Conservation (phyloP, 1,140 invertebrate genomes). For the Drosophila hydei region DNA sequence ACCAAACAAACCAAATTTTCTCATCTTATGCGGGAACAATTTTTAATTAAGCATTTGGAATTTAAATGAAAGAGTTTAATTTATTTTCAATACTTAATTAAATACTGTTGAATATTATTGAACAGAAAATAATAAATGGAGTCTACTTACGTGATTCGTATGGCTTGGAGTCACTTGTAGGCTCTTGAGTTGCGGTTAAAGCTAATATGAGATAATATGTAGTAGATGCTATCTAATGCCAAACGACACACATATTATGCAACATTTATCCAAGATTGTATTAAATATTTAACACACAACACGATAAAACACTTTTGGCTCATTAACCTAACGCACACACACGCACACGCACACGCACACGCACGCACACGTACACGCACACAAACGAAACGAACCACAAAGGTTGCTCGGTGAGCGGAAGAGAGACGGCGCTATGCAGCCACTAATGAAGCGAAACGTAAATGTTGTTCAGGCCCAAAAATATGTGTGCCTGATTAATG, state of each 20-base stretch:
- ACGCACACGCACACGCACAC: constrained; percentile 4
- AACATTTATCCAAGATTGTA: constrained; percentile 79
- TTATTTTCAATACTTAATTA: too few relatives aligned
- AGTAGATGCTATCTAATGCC: constrained; percentile 41
- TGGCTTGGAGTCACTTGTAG: constrained; percentile 19
- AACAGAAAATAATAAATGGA: too few relatives aligned
- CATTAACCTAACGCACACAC: constrained; percentile 65
- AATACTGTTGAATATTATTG: too few relatives aligned
- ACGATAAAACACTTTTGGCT: constrained; percentile 81
- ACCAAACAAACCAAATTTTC: too few relatives aligned
- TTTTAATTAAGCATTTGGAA: too few relatives aligned
- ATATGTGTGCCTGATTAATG: constrained; percentile 38
- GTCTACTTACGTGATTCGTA: constrained; percentile 21
- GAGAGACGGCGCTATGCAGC: constrained; percentile 20
- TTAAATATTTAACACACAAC: constrained; percentile 80
- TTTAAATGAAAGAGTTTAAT: too few relatives aligned
- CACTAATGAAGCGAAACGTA: constrained; percentile 61
- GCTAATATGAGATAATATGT: constrained; percentile 12
- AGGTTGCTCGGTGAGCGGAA: neutral
- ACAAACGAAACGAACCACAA: constrained; percentile 11
- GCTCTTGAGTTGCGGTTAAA: constrained; percentile 17
- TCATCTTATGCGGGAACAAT: too few relatives aligned
- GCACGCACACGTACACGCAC: neutral
- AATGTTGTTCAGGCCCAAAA: constrained; percentile 15
- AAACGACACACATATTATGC: constrained; percentile 64